phyloP scores from a whole-genome alignment of 2,113 vertebrate species.

The Sialia sialis region DNA sequence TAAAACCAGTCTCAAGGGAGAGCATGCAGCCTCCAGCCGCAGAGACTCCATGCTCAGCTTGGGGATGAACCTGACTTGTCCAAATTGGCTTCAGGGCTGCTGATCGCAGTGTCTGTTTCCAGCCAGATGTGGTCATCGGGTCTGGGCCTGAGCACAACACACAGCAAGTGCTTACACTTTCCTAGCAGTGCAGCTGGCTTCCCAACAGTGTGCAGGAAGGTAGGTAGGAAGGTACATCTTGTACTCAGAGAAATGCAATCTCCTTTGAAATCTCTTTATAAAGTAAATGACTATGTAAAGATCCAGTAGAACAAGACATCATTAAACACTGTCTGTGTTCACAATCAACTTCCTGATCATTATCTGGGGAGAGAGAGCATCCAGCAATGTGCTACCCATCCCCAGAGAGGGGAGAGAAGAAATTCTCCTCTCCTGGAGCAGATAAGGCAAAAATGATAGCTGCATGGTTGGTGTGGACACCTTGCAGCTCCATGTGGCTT shows the following conservation, averaged over 20 bases:
- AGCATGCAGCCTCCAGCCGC: not conserved
- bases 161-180: not conserved
- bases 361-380: not conserved
- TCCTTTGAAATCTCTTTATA: slow-evolving; percentile 8
- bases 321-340: slow-evolving; percentile 12
- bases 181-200: not conserved
- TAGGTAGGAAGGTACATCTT: not conserved
- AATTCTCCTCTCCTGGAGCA: not conserved
- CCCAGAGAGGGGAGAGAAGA: not conserved
- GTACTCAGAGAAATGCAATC: not conserved
- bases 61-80: not conserved
- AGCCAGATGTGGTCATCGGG: not conserved
- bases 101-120: rapidly evolving
- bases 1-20: not conserved
- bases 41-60: not conserved
- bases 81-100: not conserved
- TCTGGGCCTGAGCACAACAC: not conserved
- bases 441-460: not conserved
- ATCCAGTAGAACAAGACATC: slow-evolving; percentile 22
- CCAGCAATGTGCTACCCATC: not conserved
- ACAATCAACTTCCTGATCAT: slow-evolving; percentile 7
- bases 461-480: rapidly evolving
- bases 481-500: not conserved
- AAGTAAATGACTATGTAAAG: slow-evolving; percentile 8
- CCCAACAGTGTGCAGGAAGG: not conserved